Evolutionary conservation across 2,888 invertebrate species (phyloP), one percentile per base, ranked within the genome.

Genomic region (Rapana venosa): DNA sequence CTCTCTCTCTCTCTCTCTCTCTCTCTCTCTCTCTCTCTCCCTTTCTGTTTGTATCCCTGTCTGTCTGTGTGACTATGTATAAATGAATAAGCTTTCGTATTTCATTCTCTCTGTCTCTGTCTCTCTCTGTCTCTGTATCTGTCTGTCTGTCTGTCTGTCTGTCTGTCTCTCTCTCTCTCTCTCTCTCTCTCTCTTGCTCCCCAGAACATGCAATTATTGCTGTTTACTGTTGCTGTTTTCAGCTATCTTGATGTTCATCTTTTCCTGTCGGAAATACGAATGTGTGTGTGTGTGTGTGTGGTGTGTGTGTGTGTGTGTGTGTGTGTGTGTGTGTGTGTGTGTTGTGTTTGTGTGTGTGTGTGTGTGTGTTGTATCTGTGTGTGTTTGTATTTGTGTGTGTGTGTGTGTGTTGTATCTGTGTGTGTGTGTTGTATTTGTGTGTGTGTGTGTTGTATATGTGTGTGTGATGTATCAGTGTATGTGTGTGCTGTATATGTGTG

Each of bases 1-100:
- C 74, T 83, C 83, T 83, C 83, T 87, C 87, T 87, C 87, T 61
- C 61, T 87, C 87, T 87, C 87, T 87, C 61, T 87, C 61, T 87
- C 61, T 87, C 87, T 87, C 61, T 87, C 87, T 87, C 61, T 87
- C 61, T 87, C 8, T 87, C 87, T 61, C 61, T 87, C 87, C 56
- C 61, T 87, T 61, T 87, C 61, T 87, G 26, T 61, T 36, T 84
- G 30, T 84, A 4, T 84, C 84, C 4, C 84, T 84, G 30, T 84
- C 84, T 84, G 22, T 84, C 84, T 84, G 2, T 35, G 36, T 84
- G 4, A 20, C 84, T 84, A 15, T 83, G 17, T 83, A 11, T 83
- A n/a, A n/a, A n/a, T n/a, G n/a, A n/a, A n/a, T n/a, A n/a, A n/a
- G n/a, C 83, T 83, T 32, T 83, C 83, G 20, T 83, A n/a, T 84